Percentiles rank a stretch among this genome's conserved stretches.
Conservation (phyloP, 2,888 invertebrate genomes). For the Melanchra persicariae region DNA sequence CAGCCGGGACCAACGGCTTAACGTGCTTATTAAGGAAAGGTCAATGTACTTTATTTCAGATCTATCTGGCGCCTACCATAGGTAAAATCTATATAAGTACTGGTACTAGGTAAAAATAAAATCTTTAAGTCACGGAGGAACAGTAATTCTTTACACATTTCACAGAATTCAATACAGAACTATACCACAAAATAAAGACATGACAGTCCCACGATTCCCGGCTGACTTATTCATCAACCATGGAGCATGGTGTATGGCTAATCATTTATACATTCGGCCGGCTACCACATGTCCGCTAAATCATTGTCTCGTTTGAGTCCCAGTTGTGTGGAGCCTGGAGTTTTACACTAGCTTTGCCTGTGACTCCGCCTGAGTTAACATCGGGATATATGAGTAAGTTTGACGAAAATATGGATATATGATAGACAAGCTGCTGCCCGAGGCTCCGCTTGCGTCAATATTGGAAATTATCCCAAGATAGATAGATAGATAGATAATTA, state of each 20-base stretch:
- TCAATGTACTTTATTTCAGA: too few species aligned
- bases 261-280: slow-evolving; percentile 61
- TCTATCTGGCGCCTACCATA: too few species aligned
- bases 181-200: slow-evolving; percentile 36
- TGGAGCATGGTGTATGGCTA: slow-evolving; percentile 32
- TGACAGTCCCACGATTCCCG: slow-evolving; percentile 16
- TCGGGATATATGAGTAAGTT: too few species aligned
- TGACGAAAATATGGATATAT: too few species aligned
- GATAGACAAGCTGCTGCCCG: too few species aligned
- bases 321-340: background rate
- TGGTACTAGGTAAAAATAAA: background rate
- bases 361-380: background rate
- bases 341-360: background rate
- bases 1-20: too few species aligned
- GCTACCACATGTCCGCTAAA: slow-evolving; percentile 45
- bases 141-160: slow-evolving; percentile 17
- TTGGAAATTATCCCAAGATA: too few species aligned
- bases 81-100: too few species aligned
- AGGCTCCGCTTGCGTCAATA: background rate
- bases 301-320: slow-evolving; percentile 49
- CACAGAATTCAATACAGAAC: slow-evolving; percentile 18
- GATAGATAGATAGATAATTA: too few species aligned
- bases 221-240: slow-evolving; percentile 55
- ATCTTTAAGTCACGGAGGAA: slow-evolving; percentile 25
- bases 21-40: too few species aligned